phyloP scores from a whole-genome alignment of 2,888 invertebrate genomes.

The Volucella inanis region DNA sequence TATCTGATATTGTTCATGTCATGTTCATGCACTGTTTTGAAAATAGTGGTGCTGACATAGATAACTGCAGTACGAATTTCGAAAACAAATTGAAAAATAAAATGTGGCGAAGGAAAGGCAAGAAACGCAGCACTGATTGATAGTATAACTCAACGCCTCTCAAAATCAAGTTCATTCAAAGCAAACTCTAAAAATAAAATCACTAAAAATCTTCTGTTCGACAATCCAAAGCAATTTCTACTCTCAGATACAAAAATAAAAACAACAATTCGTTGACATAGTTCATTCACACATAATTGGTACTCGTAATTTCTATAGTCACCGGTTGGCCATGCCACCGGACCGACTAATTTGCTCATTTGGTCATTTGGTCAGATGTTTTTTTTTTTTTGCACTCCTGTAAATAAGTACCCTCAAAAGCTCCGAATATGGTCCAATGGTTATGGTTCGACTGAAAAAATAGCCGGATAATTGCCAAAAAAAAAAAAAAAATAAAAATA shows the following conservation, averaged over 20 bases:
- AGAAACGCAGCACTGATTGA: not conserved
- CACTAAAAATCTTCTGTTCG: not conserved
- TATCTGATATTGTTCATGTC: conserved; percentile 5
- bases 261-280: conserved; percentile 48
- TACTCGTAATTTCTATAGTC: not conserved
- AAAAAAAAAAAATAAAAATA: conserved; percentile 12
- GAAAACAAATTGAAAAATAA: conserved; percentile 8
- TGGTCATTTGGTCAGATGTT: not conserved
- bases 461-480: not conserved
- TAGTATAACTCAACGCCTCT: not conserved
- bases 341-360: conserved; percentile 9
- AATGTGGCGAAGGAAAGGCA: not conserved
- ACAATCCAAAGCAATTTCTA: not conserved
- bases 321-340: not conserved
- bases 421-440: too few species aligned
- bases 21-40: not conserved
- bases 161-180: conserved; percentile 29
- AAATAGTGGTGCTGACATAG: conserved; percentile 1
- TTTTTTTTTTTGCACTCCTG: not conserved
- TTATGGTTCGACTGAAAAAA: too few species aligned
- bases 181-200: conserved; percentile 42
- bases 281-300: conserved; percentile 51
- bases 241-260: conserved; percentile 10
- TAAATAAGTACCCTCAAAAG: too few species aligned
- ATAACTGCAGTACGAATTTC: conserved; percentile 12